Evolutionary conservation across 2,888 invertebrate species (phyloP).

Genomic region (Pachydiplax longipennis): DNA sequence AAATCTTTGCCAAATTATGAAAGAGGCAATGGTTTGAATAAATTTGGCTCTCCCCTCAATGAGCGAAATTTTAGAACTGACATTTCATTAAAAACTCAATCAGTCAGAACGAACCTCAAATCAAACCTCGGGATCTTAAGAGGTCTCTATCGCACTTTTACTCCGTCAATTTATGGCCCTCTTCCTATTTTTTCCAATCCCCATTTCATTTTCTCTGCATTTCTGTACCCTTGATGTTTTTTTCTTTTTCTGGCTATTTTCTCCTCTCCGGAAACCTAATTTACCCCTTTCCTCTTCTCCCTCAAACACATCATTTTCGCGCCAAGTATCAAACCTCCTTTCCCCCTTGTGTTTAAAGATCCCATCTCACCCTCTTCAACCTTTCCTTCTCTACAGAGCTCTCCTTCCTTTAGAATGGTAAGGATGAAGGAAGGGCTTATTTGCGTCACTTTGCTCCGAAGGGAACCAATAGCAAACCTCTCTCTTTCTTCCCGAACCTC

Average conservation of each 20-base stretch:
- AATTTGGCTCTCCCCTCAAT: not conserved
- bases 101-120: not conserved
- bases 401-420: not conserved
- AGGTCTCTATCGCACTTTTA: not conserved
- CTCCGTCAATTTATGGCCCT: not conserved
- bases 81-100: slow-evolving; percentile 9
- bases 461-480: slow-evolving; percentile 33
- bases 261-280: too few species aligned
- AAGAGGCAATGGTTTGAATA: not conserved
- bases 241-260: too few species aligned
- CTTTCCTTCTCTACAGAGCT: not conserved
- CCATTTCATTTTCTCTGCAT: too few species aligned
- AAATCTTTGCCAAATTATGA: not conserved
- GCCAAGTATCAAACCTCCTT: not conserved
- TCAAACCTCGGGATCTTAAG: not conserved
- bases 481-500: not conserved
- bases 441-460: slow-evolving; percentile 29
- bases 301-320: not conserved
- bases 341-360: not conserved
- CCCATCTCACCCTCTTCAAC: not conserved
- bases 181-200: too few species aligned
- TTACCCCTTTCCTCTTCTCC: not conserved
- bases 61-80: not conserved
- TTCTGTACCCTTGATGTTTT: too few species aligned
- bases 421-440: slow-evolving; percentile 16